Conservation (phyloP, 2,888 invertebrate species). For the Thalpophila matura region DNA sequence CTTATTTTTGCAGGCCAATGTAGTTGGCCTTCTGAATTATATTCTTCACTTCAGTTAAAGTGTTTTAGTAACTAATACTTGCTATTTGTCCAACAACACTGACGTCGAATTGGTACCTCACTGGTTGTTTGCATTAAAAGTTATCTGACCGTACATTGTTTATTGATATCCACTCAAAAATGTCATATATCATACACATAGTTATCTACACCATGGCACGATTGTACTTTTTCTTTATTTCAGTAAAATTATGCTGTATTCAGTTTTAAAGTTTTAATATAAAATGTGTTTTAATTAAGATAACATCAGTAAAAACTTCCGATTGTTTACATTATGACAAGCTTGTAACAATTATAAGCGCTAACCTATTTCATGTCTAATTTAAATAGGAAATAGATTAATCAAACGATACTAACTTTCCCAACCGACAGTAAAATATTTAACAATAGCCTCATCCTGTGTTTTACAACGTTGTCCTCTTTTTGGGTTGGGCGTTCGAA, state of each 20-base stretch:
- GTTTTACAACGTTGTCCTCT: conserved; percentile 82
- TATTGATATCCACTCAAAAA: neutral
- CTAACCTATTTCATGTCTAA: conserved; percentile 83
- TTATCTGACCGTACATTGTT: conserved; percentile 10
- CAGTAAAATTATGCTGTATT: neutral
- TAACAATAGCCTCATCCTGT: conserved; percentile 85
- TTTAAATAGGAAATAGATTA: conserved; percentile 86
- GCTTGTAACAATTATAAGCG: conserved; percentile 80
- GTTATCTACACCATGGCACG: too few relatives aligned
- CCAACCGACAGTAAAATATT: conserved; percentile 83
- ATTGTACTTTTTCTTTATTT: neutral
- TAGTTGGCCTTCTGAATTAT: neutral
- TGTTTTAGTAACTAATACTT: conserved; percentile 15
- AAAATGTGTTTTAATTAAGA: conserved; percentile 37
- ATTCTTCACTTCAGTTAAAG: conserved; percentile 12
- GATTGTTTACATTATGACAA: conserved; percentile 80
- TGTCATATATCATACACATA: neutral
- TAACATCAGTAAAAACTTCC: conserved; percentile 61
- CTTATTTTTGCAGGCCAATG: neutral
- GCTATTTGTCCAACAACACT: conserved; percentile 16
- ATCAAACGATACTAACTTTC: conserved; percentile 86
- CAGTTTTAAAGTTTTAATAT: too few relatives aligned
- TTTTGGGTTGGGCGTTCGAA: conserved; percentile 80
- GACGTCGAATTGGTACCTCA: conserved; percentile 4
- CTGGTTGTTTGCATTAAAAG: conserved; percentile 26